Base-by-base conservation (phyloP, 2,113 vertebrate genomes). In the Caranx melampygus region DNA sequence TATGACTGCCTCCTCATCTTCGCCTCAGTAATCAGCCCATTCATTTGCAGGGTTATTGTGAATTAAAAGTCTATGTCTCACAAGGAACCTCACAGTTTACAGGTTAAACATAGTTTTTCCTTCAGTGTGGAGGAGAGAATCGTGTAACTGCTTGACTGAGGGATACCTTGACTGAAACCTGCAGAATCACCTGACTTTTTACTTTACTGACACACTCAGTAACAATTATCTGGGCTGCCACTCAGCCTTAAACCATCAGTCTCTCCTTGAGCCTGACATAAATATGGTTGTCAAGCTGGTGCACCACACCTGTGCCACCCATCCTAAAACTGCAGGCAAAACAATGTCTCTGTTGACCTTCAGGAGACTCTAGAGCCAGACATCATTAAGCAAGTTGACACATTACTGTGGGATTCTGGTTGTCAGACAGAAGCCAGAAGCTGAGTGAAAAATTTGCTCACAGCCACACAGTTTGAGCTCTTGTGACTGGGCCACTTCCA, bases 21-120 rank as follows among this genome's bases (percentile, higher is more conserved):
- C 78, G 86, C 88, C 92, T 87, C 86, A 58, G 86, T 87, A 92
- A 92, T 92, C 88, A 93, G 87, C 88, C 90, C 91, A 94, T 93
- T 93, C 92, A 93, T 93, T 94, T 92, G 78, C 84, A 89, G 92
- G 85, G 91, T 91, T 89, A 92, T 91, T 91, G 92, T 92, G 90
- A 93, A 93, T 94, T 92, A 90, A 88, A 89, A 88, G 84, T 88
- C 79, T 60, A 81, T 78, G 79, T 86, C 83, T 86, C 78, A 49
- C 62, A 66, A 91, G 81, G 59, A 90, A 73, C 60, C 83, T 84
- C 59, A 51, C 40, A 31, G 78, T 85, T 90, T 87, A 75, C 84
- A 75, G 87, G 88, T 91, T 88, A 86, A 91, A 85, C 75, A 81
- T 45, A 14, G 15, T 42, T 60, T 65, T 54, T 21, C 35, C 64